Conservation (phyloP, 2,113 vertebrate species). For the Rhinopomastus cyanomelas region DNA sequence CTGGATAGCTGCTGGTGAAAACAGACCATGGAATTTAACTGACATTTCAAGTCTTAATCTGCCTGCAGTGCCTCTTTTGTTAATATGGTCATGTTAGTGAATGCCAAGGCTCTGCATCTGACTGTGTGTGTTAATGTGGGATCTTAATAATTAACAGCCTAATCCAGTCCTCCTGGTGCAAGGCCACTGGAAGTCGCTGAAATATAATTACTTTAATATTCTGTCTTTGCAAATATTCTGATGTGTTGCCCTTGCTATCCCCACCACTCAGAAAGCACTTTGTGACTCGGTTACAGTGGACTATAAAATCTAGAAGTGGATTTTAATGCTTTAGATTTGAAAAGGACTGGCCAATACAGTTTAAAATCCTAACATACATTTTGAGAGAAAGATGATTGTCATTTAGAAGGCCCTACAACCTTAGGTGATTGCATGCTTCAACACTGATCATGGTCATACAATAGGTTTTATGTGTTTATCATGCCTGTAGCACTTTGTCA, state of each 20-base stretch:
- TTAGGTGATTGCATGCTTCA: neutral
- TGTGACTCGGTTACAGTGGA: neutral
- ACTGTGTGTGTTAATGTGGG: neutral
- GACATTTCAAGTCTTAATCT: slow-evolving; percentile 4
- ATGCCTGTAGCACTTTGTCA: neutral
- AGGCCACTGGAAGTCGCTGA: neutral
- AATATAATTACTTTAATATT: neutral
- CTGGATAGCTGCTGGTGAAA: neutral
- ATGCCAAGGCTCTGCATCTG: neutral
- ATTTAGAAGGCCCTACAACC: neutral
- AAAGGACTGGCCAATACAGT: neutral
- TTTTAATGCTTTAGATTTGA: neutral
- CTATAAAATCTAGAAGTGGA: neutral
- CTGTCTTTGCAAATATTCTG: neutral
- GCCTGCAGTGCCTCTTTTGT: neutral
- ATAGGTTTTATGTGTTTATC: neutral
- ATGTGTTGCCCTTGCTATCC: neutral
- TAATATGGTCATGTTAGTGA: neutral
- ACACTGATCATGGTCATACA: neutral
- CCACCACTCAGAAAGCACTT: neutral
- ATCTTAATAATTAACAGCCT: neutral
- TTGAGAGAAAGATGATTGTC: neutral
- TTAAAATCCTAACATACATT: neutral
- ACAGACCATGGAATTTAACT: neutral
- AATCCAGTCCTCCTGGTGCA: neutral